Conservation (phyloP, 1,140 invertebrate genomes). For the Megathymus violae region DNA sequence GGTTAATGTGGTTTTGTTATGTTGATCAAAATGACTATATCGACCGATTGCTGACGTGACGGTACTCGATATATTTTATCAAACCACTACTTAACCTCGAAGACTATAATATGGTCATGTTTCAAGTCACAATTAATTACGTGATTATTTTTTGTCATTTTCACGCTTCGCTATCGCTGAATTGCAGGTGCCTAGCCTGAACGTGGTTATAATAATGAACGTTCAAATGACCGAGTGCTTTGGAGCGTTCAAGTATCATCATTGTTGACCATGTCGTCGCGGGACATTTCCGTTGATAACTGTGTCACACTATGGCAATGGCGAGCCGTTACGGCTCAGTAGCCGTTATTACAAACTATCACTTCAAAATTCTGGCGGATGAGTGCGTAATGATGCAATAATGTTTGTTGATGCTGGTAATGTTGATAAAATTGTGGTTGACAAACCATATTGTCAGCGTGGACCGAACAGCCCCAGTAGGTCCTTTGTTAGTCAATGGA, state of each 20-base stretch:
- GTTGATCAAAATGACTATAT: conserved; percentile 18
- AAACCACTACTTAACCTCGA: conserved; percentile 8
- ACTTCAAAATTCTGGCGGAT: too few species aligned
- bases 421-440: too few species aligned
- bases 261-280: conserved; percentile 11
- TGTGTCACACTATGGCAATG: conserved; percentile 10
- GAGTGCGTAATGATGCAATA: too few species aligned
- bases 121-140: conserved; percentile 19
- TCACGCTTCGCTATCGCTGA: conserved; percentile 10
- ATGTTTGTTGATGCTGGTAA: background rate
- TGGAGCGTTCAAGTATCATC: conserved; percentile 9
- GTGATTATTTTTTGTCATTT: conserved; percentile 17
- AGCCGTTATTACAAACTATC: background rate
- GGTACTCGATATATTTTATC: conserved; percentile 2
- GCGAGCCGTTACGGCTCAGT: background rate
- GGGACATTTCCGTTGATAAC: conserved; percentile 21
- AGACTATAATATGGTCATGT: conserved; percentile 13
- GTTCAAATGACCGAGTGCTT: conserved; percentile 6
- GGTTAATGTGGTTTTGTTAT: conserved; percentile 16
- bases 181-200: background rate
- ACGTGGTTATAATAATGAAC: background rate
- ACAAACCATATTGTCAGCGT: too few species aligned
- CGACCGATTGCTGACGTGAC: conserved; percentile 14
- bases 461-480: too few species aligned
- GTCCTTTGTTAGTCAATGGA: too few species aligned